These are phyloP conservation scores for Ectobius pallidus DNA, from an alignment of 2,888 invertebrate genomes.

Conservation along the genomic window DNA sequence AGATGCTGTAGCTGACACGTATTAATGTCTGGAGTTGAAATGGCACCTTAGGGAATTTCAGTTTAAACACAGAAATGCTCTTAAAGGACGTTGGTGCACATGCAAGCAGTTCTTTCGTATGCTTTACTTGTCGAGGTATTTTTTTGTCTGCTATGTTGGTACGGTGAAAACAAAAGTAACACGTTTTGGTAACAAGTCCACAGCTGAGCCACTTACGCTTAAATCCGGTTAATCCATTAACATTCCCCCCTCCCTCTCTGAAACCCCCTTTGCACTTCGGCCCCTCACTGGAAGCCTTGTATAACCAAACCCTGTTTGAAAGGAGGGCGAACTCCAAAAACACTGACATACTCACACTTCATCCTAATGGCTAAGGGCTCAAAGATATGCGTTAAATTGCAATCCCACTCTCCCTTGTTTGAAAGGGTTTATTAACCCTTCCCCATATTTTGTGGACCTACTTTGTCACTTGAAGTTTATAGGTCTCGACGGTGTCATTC, in stretches of 20 bases:
- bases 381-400: slow-evolving; percentile 5
- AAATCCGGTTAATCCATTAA: slow-evolving; percentile 23
- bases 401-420: neutral
- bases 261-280: too few species aligned
- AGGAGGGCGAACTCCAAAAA: slow-evolving; percentile 2
- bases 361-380: slow-evolving; percentile 11
- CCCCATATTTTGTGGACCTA: too few species aligned
- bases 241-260: neutral
- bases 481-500: too few species aligned
- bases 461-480: too few species aligned
- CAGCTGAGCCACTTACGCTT: slow-evolving; percentile 9
- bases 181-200: slow-evolving; percentile 20
- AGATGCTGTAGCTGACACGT: slow-evolving; percentile 1
- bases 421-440: neutral
- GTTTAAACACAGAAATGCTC: slow-evolving; percentile 23
- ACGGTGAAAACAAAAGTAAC: slow-evolving; percentile 16
- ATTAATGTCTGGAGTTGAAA: slow-evolving; percentile 10
- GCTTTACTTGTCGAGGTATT: too few species aligned
- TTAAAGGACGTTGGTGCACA: slow-evolving; percentile 18
- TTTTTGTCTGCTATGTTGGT: slow-evolving; percentile 13
- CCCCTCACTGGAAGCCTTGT: too few species aligned
- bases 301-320: neutral
- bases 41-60: slow-evolving; percentile 2
- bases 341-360: neutral
- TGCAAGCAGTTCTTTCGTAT: neutral